These are phyloP conservation scores for Leuciscus waleckii DNA, from an alignment of 2,797 vertebrate genomes.

Conservation along the genomic window DNA sequence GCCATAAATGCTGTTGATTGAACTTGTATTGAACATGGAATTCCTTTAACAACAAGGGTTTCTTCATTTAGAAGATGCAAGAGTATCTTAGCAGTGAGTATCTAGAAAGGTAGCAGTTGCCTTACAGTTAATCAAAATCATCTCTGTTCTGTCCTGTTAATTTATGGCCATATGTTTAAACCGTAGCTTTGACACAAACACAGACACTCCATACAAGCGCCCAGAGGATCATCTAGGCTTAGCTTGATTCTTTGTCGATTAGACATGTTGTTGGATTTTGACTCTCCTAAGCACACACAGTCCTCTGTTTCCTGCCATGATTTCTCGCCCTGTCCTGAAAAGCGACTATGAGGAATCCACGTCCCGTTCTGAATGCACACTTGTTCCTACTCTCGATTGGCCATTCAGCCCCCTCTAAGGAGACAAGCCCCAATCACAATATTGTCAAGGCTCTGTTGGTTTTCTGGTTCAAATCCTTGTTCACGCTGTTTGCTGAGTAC, in stretches of 20 bases:
- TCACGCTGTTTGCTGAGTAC: slow-evolving; percentile 99
- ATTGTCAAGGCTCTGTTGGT: slow-evolving; percentile 92
- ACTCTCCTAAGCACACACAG: slow-evolving; percentile 55
- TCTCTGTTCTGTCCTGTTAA: slow-evolving; percentile 7
- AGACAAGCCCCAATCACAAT: slow-evolving; percentile 88
- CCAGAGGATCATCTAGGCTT: slow-evolving; percentile 45
- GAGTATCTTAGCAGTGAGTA: neutral
- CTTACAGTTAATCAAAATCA: neutral
- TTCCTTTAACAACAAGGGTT: neutral
- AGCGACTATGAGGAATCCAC: slow-evolving; percentile 77
- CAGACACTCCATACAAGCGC: slow-evolving; percentile 29
- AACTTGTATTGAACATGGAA: neutral
- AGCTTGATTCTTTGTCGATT: slow-evolving; percentile 54
- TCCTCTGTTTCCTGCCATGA: slow-evolving; percentile 55
- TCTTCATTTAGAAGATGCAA: neutral
- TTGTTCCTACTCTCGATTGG: slow-evolving; percentile 85
- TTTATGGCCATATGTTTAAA: slow-evolving; percentile 32
- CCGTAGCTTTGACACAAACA: slow-evolving; percentile 15
- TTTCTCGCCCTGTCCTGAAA: slow-evolving; percentile 71
- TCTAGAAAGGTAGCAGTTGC: slow-evolving; percentile 5
- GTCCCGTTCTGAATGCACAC: slow-evolving; percentile 81
- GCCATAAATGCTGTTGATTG: neutral
- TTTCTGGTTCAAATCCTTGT: slow-evolving; percentile 99
- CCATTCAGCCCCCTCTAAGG: slow-evolving; percentile 84
- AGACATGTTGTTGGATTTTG: slow-evolving; percentile 60